A percentile compares a stretch with the other conserved stretches of the same genome.
Conservation (phyloP, 2,888 invertebrate genomes). For the Falcaria lacertinaria region DNA sequence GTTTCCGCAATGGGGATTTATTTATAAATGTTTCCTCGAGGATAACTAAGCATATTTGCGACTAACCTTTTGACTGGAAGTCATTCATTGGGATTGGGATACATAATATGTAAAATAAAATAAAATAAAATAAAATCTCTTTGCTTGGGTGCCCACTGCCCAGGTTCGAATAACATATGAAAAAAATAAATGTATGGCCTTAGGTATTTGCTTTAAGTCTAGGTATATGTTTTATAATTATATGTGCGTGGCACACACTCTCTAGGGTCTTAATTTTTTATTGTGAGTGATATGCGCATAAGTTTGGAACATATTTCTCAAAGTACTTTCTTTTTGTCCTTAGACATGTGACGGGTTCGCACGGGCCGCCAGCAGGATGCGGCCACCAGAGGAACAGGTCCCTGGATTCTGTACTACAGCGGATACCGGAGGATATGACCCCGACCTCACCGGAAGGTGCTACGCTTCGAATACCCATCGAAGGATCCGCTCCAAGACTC, state of each 20-base stretch:
- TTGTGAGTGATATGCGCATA: neutral
- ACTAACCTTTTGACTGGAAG: too few species aligned
- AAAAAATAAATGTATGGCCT: too few species aligned
- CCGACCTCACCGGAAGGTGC: constrained; percentile 70
- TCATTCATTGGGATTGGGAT: too few species aligned
- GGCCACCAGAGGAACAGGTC: constrained; percentile 93
- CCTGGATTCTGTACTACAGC: constrained; percentile 92
- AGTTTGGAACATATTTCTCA: constrained; percentile 16
- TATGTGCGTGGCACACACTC: too few species aligned
- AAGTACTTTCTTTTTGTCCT: constrained; percentile 43
- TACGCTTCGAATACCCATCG: constrained; percentile 58
- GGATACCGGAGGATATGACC: constrained; percentile 91
- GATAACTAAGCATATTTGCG: constrained; percentile 6
- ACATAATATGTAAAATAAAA: too few species aligned
- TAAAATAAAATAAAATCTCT: too few species aligned
- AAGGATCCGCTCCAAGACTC: constrained; percentile 78
- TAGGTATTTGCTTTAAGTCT: too few species aligned
- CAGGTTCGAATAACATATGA: too few species aligned
- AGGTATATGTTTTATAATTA: too few species aligned
- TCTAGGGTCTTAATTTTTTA: too few species aligned
- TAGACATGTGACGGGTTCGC: constrained; percentile 72
- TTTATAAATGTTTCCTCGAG: constrained; percentile 11
- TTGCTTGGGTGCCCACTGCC: too few species aligned
- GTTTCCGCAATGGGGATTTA: too few species aligned
- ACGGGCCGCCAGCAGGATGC: constrained; percentile 74